These are phyloP conservation scores for Psilanteris sp. DNA, from an alignment of 1,140 invertebrate species.

Conservation along the genomic window DNA sequence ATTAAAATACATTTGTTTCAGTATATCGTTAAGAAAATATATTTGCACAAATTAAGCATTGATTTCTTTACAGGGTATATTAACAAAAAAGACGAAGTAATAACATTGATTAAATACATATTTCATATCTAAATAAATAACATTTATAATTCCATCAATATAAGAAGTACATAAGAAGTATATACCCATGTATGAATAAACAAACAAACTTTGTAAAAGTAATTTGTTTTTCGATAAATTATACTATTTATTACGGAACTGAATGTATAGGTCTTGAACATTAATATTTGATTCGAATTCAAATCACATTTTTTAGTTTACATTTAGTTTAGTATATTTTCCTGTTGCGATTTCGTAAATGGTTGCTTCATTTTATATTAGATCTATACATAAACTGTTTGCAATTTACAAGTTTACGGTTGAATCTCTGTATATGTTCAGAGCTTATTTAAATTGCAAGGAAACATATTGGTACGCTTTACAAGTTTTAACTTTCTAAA, in stretches of 20 bases:
- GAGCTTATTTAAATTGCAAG: too few species aligned
- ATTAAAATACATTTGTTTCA: too few species aligned
- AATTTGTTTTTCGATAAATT: constrained; percentile 8
- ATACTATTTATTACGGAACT: constrained; percentile 25
- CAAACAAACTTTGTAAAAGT: constrained; percentile 21
- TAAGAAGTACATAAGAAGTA: constrained; percentile 34
- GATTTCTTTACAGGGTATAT: too few species aligned
- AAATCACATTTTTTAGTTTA: constrained; percentile 50
- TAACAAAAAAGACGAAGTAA: too few species aligned
- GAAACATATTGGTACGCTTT: too few species aligned
- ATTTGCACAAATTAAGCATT: too few species aligned
- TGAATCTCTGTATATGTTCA: too few species aligned
- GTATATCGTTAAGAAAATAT: too few species aligned
- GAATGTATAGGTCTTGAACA: neutral
- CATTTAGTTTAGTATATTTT: constrained; percentile 30
- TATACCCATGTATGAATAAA: constrained; percentile 20
- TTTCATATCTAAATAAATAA: neutral
- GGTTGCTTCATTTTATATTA: constrained; percentile 2
- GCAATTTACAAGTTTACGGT: too few species aligned
- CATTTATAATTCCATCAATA: constrained; percentile 51
- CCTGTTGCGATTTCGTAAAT: constrained; percentile 34
- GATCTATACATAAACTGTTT: too few species aligned
- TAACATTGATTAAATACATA: neutral
- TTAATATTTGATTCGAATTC: constrained; percentile 29
- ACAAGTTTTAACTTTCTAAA: too few species aligned